These are phyloP conservation scores for Phortica magna DNA, from an alignment of 2,888 invertebrate genomes.

Conservation along the genomic window DNA sequence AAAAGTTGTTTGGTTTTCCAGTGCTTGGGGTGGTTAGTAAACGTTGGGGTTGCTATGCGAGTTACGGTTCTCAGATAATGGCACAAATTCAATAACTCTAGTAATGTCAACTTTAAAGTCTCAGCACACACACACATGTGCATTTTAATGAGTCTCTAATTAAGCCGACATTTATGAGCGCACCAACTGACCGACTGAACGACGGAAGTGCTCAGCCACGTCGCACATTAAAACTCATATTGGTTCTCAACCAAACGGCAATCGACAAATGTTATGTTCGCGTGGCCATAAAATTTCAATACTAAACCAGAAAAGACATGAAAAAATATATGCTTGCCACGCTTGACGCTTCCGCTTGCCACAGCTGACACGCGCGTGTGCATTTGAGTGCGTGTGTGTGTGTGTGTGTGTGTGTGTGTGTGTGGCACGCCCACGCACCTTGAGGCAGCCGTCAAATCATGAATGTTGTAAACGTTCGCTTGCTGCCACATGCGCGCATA, in stretches of 20 bases:
- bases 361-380: not conserved
- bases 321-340: not conserved
- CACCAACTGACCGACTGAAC: slow-evolving; percentile 3
- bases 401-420: not conserved
- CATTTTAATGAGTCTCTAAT: slow-evolving; percentile 14
- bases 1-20: not conserved
- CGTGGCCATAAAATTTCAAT: not conserved
- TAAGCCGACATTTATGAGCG: slow-evolving; percentile 15
- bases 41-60: not conserved
- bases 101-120: slow-evolving; percentile 1
- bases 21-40: not conserved
- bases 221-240: not conserved
- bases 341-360: too few species aligned
- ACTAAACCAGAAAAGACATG: not conserved
- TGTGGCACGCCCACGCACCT: not conserved
- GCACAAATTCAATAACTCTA: slow-evolving; percentile 7
- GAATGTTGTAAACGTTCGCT: not conserved
- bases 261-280: not conserved
- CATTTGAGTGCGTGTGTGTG: not conserved
- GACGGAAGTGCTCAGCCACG: not conserved
- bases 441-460: not conserved
- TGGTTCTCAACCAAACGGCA: not conserved
- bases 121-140: not conserved
- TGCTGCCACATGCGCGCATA: slow-evolving; percentile 50
- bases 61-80: slow-evolving; percentile 1